Evolutionary conservation across 2,888 invertebrate genomes (phyloP).

Genomic region (Melikaiella ostensackeni): DNA sequence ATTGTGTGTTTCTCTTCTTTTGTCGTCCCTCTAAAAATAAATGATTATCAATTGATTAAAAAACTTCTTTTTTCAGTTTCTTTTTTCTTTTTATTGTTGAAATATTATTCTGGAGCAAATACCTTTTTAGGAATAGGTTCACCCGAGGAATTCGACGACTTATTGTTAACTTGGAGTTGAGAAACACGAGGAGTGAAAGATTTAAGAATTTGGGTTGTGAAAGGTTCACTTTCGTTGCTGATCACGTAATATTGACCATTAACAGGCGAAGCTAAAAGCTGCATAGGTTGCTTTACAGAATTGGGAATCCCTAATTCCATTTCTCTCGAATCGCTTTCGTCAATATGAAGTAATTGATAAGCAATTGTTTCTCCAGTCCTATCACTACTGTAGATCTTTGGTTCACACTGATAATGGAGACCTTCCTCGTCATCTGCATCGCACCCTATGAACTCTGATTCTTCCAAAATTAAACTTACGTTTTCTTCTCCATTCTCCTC

Average conservation of each 20-base stretch:
- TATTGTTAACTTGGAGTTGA: background rate
- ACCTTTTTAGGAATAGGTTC: slow-evolving; percentile 35
- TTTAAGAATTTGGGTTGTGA: slow-evolving; percentile 8
- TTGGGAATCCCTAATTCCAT: slow-evolving; percentile 17
- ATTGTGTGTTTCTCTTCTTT: slow-evolving; percentile 27
- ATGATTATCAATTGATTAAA: background rate
- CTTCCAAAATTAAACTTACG: slow-evolving; percentile 16
- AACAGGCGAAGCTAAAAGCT: slow-evolving; percentile 9
- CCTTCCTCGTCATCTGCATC: slow-evolving; percentile 12
- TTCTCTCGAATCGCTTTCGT: slow-evolving; percentile 1
- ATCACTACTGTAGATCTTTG: background rate
- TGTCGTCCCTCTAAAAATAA: slow-evolving; percentile 28
- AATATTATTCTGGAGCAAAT: background rate
- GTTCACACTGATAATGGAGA: background rate
- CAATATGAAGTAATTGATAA: slow-evolving; percentile 25
- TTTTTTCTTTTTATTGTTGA: too few relatives aligned
- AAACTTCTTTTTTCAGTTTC: background rate
- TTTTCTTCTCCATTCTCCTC: slow-evolving; percentile 22
- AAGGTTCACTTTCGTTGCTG: slow-evolving; percentile 2
- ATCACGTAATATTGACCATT: slow-evolving; percentile 21
- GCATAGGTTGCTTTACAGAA: slow-evolving; percentile 14
- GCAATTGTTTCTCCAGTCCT: slow-evolving; percentile 1
- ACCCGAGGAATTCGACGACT: background rate
- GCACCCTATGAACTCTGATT: slow-evolving; percentile 16
- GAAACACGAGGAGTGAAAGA: background rate